Evolutionary conservation across 2,113 vertebrate species (phyloP).

Genomic region (Petaurus breviceps): DNA sequence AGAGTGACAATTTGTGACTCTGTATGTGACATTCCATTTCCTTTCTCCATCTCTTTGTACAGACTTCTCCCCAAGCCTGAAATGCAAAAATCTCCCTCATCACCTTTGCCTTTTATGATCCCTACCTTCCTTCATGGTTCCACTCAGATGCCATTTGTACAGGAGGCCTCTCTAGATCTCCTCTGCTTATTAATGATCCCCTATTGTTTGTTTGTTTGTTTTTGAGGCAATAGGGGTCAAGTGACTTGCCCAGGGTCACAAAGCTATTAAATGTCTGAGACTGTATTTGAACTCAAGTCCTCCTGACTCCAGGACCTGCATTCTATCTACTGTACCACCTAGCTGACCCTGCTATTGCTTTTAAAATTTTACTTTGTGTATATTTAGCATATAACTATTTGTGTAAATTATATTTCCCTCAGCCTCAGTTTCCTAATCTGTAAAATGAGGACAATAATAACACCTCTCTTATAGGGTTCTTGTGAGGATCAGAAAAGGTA

Average conservation of each 20-base stretch:
- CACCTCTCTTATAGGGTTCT: background rate
- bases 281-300: background rate
- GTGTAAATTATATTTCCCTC: background rate
- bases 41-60: background rate
- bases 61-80: background rate
- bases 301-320: background rate
- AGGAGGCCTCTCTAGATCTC: background rate
- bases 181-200: background rate
- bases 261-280: background rate
- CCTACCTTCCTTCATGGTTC: background rate
- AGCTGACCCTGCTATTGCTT: background rate
- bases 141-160: background rate
- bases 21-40: background rate
- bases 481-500: background rate
- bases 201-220: background rate
- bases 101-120: background rate
- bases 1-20: background rate
- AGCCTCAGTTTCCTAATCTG: background rate
- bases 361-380: background rate
- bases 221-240: background rate
- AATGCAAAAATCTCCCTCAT: background rate
- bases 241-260: background rate
- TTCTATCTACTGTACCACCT: background rate
- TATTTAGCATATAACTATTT: background rate
- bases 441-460: background rate